These are phyloP conservation scores for Stenodema calcarata DNA, from an alignment of 2,888 invertebrate species.

Conservation along the genomic window DNA sequence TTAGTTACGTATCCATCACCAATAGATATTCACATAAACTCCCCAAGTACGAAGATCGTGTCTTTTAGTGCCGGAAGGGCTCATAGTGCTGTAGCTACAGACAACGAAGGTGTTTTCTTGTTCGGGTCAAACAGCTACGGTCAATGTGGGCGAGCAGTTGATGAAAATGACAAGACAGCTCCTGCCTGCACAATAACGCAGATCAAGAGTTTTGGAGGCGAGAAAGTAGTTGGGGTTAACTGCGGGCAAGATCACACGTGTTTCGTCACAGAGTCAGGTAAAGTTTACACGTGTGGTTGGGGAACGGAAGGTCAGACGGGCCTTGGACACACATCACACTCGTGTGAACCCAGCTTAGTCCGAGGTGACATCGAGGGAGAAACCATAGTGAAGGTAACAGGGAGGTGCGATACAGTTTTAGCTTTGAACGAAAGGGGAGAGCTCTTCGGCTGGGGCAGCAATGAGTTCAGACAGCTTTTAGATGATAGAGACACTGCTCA, in stretches of 20 bases:
- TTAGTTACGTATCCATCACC: constrained; percentile 75
- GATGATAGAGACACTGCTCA: constrained; percentile 68
- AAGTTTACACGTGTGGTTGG: constrained; percentile 89
- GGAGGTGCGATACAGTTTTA: constrained; percentile 84
- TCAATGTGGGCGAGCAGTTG: constrained; percentile 80
- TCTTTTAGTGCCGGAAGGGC: constrained; percentile 84
- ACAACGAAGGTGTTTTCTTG: constrained; percentile 79
- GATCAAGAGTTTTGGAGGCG: constrained; percentile 4
- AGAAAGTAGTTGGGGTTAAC: constrained; percentile 64
- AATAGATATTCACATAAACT: constrained; percentile 71
- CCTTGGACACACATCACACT: constrained; percentile 70
- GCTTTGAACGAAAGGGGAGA: constrained; percentile 89
- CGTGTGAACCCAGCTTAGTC: constrained; percentile 68
- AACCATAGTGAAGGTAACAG: constrained; percentile 79
- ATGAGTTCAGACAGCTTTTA: constrained; percentile 86
- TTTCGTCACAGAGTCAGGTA: constrained; percentile 79
- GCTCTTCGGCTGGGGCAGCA: constrained; percentile 96
- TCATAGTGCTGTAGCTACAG: constrained; percentile 80
- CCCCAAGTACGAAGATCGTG: constrained; percentile 65
- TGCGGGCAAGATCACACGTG: constrained; percentile 94
- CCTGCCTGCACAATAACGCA: constrained; percentile 13
- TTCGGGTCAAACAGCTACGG: constrained; percentile 93
- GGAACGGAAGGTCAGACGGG: constrained; percentile 96
- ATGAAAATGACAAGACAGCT: not conserved
- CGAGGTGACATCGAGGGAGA: constrained; percentile 84